A percentile compares a stretch with the other conserved stretches of the same genome.
Conservation (phyloP, 1,140 invertebrate species). For the Campodea augens region DNA sequence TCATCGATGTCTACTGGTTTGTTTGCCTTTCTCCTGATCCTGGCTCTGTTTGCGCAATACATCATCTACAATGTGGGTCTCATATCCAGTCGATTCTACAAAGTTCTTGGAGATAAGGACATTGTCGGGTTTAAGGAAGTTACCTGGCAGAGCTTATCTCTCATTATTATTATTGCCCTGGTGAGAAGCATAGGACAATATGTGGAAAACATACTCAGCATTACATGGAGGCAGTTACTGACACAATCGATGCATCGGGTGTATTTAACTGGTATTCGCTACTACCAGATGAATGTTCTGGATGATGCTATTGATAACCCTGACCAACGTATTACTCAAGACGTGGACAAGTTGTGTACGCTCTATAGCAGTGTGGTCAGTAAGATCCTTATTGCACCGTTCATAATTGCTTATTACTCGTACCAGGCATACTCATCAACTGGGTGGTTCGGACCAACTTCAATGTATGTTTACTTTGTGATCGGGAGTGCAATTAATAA, state of each 20-base stretch:
- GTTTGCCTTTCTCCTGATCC: background rate
- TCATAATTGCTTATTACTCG: constrained; percentile 33
- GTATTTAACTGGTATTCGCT: too few relatives aligned
- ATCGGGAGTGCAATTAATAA: constrained; percentile 35
- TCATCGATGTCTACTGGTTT: background rate
- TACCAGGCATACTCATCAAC: too few relatives aligned
- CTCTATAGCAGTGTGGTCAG: constrained; percentile 28
- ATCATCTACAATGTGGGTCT: constrained; percentile 32
- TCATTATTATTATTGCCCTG: constrained; percentile 28
- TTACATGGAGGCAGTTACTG: constrained; percentile 27
- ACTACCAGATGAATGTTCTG: too few relatives aligned
- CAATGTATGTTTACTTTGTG: constrained; percentile 34
- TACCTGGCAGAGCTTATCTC: constrained; percentile 21
- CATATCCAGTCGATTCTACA: constrained; percentile 31
- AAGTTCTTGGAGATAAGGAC: constrained; percentile 29
- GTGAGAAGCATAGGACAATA: constrained; percentile 26
- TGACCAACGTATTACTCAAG: constrained; percentile 37
- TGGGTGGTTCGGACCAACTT: constrained; percentile 34
- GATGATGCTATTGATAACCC: too few relatives aligned
- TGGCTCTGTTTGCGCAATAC: constrained; percentile 25
- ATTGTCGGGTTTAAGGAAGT: constrained; percentile 23
- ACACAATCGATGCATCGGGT: constrained; percentile 24
- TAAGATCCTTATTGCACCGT: constrained; percentile 31
- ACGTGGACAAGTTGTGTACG: constrained; percentile 31
- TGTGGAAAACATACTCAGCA: constrained; percentile 25